A percentile compares a stretch with the other conserved stretches of the same genome.
phyloP scores from a whole-genome alignment of 2,888 invertebrate genomes.

The Lutraria lutraria region DNA sequence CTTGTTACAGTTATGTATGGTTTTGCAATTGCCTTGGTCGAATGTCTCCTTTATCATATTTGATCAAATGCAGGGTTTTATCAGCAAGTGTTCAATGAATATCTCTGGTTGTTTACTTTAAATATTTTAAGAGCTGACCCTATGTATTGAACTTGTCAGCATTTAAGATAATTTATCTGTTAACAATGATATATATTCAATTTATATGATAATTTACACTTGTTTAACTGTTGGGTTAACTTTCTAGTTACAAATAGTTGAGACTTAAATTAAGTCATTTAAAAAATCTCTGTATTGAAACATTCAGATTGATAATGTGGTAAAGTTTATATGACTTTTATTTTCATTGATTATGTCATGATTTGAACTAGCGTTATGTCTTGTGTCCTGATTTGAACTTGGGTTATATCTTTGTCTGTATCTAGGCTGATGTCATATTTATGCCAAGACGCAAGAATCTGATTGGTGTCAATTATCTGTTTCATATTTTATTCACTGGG shows the following conservation, averaged over 20 bases:
- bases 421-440: too few species aligned
- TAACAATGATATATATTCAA: background rate
- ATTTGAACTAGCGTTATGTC: background rate
- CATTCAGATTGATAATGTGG: background rate
- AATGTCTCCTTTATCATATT: background rate
- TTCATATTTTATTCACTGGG: too few species aligned
- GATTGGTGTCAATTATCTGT: too few species aligned
- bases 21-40: background rate
- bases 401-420: too few species aligned
- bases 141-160: background rate
- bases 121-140: constrained; percentile 9
- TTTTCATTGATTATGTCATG: background rate
- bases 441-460: too few species aligned
- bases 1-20: background rate
- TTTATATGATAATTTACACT: background rate
- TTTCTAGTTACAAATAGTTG: background rate
- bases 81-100: constrained; percentile 11
- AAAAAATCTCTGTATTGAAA: background rate
- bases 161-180: background rate
- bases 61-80: background rate
- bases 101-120: constrained; percentile 2
- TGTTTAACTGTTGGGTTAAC: background rate
- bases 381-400: background rate
- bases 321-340: background rate
- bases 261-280: background rate